Conservation (phyloP, 2,888 invertebrate genomes). For the Xestia rhomboidea region DNA sequence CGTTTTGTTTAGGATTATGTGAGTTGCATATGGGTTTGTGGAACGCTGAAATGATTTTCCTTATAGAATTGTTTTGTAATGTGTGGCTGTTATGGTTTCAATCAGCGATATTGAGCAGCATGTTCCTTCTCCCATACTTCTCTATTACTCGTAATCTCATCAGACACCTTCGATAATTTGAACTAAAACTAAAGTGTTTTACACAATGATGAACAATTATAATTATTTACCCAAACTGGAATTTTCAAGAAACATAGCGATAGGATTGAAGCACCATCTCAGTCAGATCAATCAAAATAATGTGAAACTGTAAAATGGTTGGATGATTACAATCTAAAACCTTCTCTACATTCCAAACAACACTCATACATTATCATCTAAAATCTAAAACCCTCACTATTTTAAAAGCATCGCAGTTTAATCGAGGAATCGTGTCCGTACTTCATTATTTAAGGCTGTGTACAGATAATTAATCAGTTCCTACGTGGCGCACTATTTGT, state of each 20-base stretch:
- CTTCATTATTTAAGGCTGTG: constrained; percentile 60
- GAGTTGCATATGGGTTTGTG: constrained; percentile 10
- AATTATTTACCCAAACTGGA: not conserved
- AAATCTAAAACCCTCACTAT: constrained; percentile 15
- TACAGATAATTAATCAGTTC: constrained; percentile 61
- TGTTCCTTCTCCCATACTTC: no score
- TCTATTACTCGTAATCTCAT: no score
- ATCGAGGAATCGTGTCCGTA: constrained; percentile 53
- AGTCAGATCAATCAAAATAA: not conserved
- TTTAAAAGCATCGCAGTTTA: constrained; percentile 41
- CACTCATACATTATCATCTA: not conserved
- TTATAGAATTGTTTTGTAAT: constrained; percentile 17
- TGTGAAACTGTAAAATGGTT: no score
- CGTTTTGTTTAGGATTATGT: constrained; percentile 21
- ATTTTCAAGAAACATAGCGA: not conserved
- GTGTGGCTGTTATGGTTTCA: constrained; percentile 35
- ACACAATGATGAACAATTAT: not conserved
- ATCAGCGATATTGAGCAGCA: constrained; percentile 8
- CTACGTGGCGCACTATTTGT: constrained; percentile 56
- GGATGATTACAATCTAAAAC: not conserved
- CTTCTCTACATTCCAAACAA: not conserved
- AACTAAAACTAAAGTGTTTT: not conserved
- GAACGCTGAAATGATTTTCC: constrained; percentile 18
- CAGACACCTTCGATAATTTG: no score
- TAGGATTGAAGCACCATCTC: not conserved